Evolutionary conservation across 2,888 invertebrate genomes (phyloP), one percentile per base, ranked within the genome.

Genomic region (Andrena chrysosceles): DNA sequence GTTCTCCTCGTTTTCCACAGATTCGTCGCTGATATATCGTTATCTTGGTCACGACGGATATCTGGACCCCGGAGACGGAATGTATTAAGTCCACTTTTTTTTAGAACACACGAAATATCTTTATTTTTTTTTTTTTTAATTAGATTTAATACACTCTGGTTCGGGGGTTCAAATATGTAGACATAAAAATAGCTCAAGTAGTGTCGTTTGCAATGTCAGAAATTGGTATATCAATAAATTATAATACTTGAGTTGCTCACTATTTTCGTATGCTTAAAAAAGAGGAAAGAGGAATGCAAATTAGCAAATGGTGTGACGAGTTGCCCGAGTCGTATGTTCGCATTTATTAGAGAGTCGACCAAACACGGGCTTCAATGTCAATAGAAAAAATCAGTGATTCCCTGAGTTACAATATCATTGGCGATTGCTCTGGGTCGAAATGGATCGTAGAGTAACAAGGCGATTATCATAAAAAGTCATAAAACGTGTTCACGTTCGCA

Each of bases 301-400:
- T 1, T 20, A 7, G 10, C 31, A 26, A 66, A 66, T 75, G 63
- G 49, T 64, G 48, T 23, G 33, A 29, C n/a, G 16, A 16, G 49
- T 68, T 66, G 49, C 4, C 2, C 3, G 54, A 56, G 63, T 75
- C 71, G 75, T 67, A 82, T 75, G 75, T 80, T 74, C 60, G 29
- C n/a, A 23, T n/a, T 26, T 31, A 2, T 52, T 2, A 13, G n/a
- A 1, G 16, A 63, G 59, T 26, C 13, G 29, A 26, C 80, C 81
- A 81, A 79, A 81, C 70, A 35, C 8, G n/a, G 6, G 29, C n/a
- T 23, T 33, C 42, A 35, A 68, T 33, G 81, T 71, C 56, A 68
- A 26, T 81, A 6, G 62, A 68, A 82, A 78, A 42, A 80, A 20
- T 29, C 13, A 4, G 52, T 75, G 35, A 71, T 63, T 63, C n/a